Base-by-base conservation (phyloP, 23 tunicate genomes). In the Phallusia fumigata region DNA sequence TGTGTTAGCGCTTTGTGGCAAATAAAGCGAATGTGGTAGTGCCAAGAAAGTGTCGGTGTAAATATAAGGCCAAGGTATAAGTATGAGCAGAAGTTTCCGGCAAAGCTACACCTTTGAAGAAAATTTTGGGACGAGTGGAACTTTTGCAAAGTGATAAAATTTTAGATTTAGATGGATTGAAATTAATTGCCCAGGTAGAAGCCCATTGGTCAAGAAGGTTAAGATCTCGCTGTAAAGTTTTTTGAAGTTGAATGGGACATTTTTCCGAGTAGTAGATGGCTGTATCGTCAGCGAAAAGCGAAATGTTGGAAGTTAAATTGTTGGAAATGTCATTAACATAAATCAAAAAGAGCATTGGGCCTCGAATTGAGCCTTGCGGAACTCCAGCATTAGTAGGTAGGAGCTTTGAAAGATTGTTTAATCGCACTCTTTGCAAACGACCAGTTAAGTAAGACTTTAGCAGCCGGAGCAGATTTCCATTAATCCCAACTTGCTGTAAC, bases 181-280 rank as follows among this genome's bases (percentile, higher is more conserved):
- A 58, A 6, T 8, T 58, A 13, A 58, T 58, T 24, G 69, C 69
- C 69, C 69, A 58, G 69, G 11, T 58, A 16, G 69, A 58, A 13
- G 69, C 69, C 69, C 69, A 58, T 58, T 58, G 11, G 69, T 58
- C 69, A 58, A 58, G 69, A 6, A 58, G 69, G 16, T 24, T 58
- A 58, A 58, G 69, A 58, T 58, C 69, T 58, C 16, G 69, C 69
- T 58, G 69, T 58, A 58, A 58, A 8, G 69, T 58, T 58, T 58
- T 13, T 11, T 13, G 16, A 58, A 58, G 69, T 58, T 58, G 11
- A 58, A 6, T 58, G 11, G 69, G 69, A 58, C 69, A 58, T 58
- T 58, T 58, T 6, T 58, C 69, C 15, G 69, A 58, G 69, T 6
- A 58, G 69, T 58, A 58, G 69, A 58, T 8, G 11, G 69, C 69